phyloP scores from a whole-genome alignment of 2,113 vertebrate genomes.

The Salvelinus fontinalis region DNA sequence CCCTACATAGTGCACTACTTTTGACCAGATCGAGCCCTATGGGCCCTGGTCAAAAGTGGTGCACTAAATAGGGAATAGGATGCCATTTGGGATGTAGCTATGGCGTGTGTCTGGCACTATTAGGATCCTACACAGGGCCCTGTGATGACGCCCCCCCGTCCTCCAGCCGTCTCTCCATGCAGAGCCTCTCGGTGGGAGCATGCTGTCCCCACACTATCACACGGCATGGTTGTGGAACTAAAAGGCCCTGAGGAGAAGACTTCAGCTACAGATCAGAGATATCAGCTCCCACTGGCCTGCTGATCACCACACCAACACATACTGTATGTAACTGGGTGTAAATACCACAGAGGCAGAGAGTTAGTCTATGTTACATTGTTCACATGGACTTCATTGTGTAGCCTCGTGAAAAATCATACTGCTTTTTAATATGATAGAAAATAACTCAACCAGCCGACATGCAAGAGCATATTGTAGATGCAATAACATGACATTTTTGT shows the following conservation, averaged over 20 bases:
- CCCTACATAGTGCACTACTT: too few species aligned
- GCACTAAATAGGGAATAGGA: too few species aligned
- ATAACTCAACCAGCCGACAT: too few species aligned
- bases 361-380: neutral
- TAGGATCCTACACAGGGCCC: neutral
- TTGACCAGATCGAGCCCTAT: too few species aligned
- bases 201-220: neutral
- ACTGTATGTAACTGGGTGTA: neutral
- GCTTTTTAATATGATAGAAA: too few species aligned
- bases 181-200: too few species aligned
- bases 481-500: too few species aligned
- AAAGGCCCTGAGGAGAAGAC: neutral
- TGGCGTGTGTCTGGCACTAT: too few species aligned
- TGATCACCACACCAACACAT: neutral
- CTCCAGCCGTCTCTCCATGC: neutral
- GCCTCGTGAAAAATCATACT: neutral
- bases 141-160: neutral
- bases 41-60: too few species aligned
- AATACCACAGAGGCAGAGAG: neutral
- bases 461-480: too few species aligned
- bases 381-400: neutral
- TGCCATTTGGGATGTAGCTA: too few species aligned
- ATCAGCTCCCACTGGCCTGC: neutral
- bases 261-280: neutral
- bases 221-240: neutral